Conservation (phyloP, 2,113 vertebrate genomes). For the Chroicocephalus ridibundus region DNA sequence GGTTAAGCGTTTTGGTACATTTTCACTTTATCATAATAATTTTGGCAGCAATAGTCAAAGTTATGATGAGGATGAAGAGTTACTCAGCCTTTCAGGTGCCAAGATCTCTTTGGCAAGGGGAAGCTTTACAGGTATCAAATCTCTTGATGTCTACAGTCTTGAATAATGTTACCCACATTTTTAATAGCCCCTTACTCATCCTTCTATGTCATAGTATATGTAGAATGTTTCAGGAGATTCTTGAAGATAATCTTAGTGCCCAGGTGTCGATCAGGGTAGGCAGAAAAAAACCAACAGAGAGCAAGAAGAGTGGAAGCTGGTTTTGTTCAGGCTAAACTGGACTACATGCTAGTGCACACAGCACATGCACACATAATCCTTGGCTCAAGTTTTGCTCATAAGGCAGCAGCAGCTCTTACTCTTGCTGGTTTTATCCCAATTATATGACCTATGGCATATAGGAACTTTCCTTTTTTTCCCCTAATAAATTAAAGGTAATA, state of each 20-base stretch:
- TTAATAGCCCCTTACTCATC: not conserved
- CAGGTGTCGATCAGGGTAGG: not conserved
- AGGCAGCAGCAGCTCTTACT: not conserved
- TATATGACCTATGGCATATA: constrained; percentile 19
- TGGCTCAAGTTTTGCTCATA: not conserved
- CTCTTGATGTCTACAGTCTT: not conserved
- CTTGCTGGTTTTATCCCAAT: not conserved
- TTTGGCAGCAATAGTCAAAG: not conserved
- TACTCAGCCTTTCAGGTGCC: not conserved
- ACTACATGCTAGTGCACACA: not conserved
- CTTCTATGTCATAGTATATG: not conserved
- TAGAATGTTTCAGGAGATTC: not conserved
- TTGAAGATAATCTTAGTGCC: not conserved
- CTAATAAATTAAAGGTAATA: constrained; percentile 63
- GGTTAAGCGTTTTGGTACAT: not conserved
- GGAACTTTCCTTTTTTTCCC: constrained; percentile 14
- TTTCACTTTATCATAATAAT: not conserved
- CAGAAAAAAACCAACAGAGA: not conserved
- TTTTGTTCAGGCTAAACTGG: not conserved
- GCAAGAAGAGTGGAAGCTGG: not conserved
- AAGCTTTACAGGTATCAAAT: not conserved
- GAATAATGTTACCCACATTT: not conserved
- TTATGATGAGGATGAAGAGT: not conserved
- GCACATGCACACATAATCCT: not conserved
- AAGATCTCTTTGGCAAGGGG: not conserved